Evolutionary conservation across 1,140 invertebrate species (phyloP).

Genomic region (Paraescarpia echinospica): DNA sequence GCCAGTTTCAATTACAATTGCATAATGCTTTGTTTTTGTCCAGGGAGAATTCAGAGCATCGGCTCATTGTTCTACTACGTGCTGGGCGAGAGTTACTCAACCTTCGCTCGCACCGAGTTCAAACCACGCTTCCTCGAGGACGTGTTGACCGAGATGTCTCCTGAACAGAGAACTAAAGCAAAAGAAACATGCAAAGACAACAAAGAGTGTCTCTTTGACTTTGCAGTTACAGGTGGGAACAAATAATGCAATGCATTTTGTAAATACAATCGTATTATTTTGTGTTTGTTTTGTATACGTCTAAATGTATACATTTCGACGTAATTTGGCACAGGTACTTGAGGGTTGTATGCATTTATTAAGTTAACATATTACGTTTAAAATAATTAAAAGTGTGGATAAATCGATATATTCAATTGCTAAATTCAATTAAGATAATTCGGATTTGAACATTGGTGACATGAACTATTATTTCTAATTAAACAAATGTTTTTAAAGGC

Average conservation of each 20-base stretch:
- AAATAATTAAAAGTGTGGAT: background rate
- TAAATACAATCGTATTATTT: too few species aligned
- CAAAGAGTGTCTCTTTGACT: background rate
- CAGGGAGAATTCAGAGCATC: background rate
- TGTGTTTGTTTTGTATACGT: too few species aligned
- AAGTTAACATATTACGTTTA: background rate
- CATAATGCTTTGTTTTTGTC: background rate
- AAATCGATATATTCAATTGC: background rate
- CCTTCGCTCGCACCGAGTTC: background rate
- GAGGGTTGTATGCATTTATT: background rate
- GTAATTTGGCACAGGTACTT: background rate
- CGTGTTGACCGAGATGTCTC: background rate
- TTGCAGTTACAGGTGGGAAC: background rate
- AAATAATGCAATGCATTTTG: background rate
- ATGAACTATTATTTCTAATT: background rate
- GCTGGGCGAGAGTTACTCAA: background rate
- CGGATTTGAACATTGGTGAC: background rate
- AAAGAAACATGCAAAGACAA: background rate
- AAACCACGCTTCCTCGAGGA: background rate
- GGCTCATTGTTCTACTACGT: background rate
- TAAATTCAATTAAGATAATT: background rate
- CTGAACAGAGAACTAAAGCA: background rate
- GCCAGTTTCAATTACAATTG: background rate
- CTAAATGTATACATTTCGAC: too few species aligned
- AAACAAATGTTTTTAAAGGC: background rate